Conservation (phyloP, 2,888 invertebrate genomes). For the Diarsia dahlii region DNA sequence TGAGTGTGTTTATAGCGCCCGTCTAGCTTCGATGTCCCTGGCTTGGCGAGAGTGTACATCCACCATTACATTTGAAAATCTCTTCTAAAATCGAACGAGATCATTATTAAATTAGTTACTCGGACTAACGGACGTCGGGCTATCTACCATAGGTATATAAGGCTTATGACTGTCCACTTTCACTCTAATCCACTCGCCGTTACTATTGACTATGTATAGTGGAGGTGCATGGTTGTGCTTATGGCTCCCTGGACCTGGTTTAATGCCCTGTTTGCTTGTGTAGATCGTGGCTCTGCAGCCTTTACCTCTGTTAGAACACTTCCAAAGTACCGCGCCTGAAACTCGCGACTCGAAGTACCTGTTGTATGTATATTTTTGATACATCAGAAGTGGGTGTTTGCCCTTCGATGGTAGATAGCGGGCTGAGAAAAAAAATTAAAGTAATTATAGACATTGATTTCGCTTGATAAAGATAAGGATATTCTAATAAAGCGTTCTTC, state of each 20-base stretch:
- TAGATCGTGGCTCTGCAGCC: conserved; percentile 56
- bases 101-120: background rate
- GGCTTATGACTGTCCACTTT: background rate
- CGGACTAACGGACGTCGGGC: no score
- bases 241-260: conserved; percentile 24
- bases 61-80: background rate
- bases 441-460: background rate
- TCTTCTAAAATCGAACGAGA: conserved; percentile 9
- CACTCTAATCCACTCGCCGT: conserved; percentile 53
- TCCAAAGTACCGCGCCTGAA: conserved; percentile 52
- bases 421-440: conserved; percentile 42
- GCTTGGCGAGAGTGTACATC: background rate
- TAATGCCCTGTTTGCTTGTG: conserved; percentile 2
- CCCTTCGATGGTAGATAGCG: conserved; percentile 59
- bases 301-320: conserved; percentile 55
- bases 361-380: conserved; percentile 63
- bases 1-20: background rate
- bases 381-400: conserved; percentile 68
- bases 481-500: background rate
- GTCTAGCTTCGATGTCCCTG: background rate
- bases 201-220: conserved; percentile 26
- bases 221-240: conserved; percentile 57
- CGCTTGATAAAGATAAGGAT: background rate
- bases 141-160: background rate
- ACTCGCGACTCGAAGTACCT: conserved; percentile 35